Conservation (phyloP, 2,113 vertebrate genomes). For the Microtus montanus region DNA sequence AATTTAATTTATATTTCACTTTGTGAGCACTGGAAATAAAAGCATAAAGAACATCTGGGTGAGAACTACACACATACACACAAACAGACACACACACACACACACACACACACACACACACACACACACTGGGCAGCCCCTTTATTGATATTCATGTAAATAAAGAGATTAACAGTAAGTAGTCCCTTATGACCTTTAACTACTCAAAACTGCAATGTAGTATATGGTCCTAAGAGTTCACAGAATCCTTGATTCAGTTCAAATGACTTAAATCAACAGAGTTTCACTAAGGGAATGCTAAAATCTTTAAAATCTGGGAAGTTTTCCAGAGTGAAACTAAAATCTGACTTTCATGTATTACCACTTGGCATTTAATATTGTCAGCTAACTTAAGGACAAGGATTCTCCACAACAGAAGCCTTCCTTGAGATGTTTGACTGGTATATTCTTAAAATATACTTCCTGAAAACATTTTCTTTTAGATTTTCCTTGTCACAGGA, state of each 20-base stretch:
- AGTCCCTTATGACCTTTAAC: slow-evolving; percentile 27
- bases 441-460: background rate
- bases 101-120: background rate
- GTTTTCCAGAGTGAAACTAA: slow-evolving; percentile 5
- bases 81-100: background rate
- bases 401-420: background rate
- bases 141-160: slow-evolving; percentile 30
- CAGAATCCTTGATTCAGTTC: background rate
- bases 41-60: background rate
- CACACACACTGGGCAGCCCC: background rate
- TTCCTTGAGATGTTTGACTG: background rate
- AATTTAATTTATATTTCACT: background rate
- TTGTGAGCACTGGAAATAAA: background rate
- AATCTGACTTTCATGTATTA: background rate
- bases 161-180: slow-evolving; percentile 20
- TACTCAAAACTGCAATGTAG: background rate
- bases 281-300: slow-evolving; percentile 34
- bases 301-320: slow-evolving; percentile 60
- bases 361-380: background rate
- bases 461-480: background rate
- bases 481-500: background rate
- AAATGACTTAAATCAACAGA: slow-evolving; percentile 51
- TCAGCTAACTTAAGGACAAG: background rate
- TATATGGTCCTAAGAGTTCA: slow-evolving; percentile 1
- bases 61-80: background rate